Evolutionary conservation across 2,797 vertebrate species (phyloP), one percentile per base, ranked within the genome.

Genomic region (Cyclura pinguis): DNA sequence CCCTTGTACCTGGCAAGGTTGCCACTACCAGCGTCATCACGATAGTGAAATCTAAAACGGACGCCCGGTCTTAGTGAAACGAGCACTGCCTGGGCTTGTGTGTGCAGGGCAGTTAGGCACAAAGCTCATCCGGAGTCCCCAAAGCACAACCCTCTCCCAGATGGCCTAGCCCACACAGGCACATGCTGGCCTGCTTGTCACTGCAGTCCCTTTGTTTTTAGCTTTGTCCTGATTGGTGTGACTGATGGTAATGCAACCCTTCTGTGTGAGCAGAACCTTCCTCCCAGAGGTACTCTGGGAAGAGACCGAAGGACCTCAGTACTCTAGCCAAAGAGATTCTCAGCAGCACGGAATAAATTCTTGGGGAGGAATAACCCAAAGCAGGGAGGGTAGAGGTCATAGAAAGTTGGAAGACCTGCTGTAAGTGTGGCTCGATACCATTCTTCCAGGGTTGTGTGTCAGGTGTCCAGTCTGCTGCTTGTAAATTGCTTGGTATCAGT

Each of bases 1-100:
- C 99, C 84, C 97, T 99, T 6, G 96, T 99, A 91, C 98, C 98
- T 6, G 99, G 98, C 96, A 99, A 99, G 97, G 98, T 99, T 94
- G 99, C 98, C n/a, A 98, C 99, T 95, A 99, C 99, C 95, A 99
- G 99, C 93, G 99, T 99, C 97, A 99, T 99, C 97, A 99, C 99
- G 87, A 99, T 99, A 97, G 98, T 99, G 96, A 99, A 99, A 98
- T 99, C 99, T 96, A 99, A 99, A 98, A 98, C 98, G 91, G 98
- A 98, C 96, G 98, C 99, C 93, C 98, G 98, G 96, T 99, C 99
- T 94, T 99, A 99, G 98, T 98, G 98, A 95, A 89, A 88, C 14
- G 85, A 84, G 85, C 38, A n/a, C 95, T 95, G 96, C 93, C 92
- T 92, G 91, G 91, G 92, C 92, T 92, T 97, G 97, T 97, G 94